These are phyloP conservation scores for Idaea dimidiata DNA, from an alignment of 2,888 invertebrate species.

Conservation along the genomic window DNA sequence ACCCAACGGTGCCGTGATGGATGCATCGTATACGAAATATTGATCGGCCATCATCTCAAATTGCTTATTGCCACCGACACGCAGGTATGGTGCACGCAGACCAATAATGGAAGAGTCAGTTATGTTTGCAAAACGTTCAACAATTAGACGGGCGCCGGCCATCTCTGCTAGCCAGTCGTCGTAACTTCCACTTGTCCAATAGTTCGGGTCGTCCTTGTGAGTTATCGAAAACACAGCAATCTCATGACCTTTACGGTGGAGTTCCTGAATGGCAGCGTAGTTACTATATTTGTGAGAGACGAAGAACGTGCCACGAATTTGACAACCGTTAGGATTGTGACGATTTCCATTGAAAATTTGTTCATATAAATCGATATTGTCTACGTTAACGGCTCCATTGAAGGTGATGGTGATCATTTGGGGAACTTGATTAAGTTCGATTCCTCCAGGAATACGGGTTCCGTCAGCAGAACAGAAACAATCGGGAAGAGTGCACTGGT, in stretches of 20 bases:
- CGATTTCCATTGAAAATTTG: conserved; percentile 93
- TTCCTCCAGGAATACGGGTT: conserved; percentile 91
- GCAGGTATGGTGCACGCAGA: conserved; percentile 91
- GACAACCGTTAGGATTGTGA: conserved; percentile 93
- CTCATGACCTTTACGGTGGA: conserved; percentile 94
- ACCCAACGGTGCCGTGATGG: conserved; percentile 93
- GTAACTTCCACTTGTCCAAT: conserved; percentile 93
- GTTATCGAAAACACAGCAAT: conserved; percentile 95
- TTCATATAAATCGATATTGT: conserved; percentile 95
- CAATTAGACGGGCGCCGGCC: conserved; percentile 93
- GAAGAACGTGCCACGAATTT: conserved; percentile 94
- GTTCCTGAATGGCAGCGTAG: conserved; percentile 93
- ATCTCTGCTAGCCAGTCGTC: conserved; percentile 97
- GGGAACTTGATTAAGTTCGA: conserved; percentile 92
- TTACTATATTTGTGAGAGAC: conserved; percentile 96
- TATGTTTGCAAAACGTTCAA: conserved; percentile 94
- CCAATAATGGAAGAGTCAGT: conserved; percentile 95
- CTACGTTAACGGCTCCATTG: conserved; percentile 95
- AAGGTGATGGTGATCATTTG: conserved; percentile 97
- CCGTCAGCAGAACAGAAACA: conserved; percentile 97
- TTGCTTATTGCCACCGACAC: conserved; percentile 96
- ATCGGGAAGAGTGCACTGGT: conserved; percentile 93
- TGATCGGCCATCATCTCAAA: conserved; percentile 99
- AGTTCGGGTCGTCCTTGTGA: conserved; percentile 94
- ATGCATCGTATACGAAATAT: conserved; percentile 96